Conservation (phyloP, 2,888 invertebrate genomes). For the Byasa hedistus region DNA sequence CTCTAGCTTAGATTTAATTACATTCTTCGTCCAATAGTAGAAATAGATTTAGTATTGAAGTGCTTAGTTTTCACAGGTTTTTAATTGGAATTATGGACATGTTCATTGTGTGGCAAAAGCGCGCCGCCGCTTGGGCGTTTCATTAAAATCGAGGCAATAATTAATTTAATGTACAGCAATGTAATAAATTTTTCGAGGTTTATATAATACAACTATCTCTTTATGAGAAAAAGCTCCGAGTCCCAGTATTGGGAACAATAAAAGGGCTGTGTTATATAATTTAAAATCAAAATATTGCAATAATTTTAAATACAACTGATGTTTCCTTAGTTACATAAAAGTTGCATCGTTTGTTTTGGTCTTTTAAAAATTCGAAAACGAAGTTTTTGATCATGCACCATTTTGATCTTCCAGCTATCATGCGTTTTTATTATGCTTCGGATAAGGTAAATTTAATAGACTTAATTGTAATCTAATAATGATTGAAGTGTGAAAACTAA, state of each 20-base stretch:
- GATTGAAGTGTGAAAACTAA: constrained; percentile 57
- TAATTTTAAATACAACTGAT: not conserved
- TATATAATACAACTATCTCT: no score
- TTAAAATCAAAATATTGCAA: not conserved
- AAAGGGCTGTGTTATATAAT: no score
- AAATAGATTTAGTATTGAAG: constrained; percentile 55
- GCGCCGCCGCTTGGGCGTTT: constrained; percentile 5
- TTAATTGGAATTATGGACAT: constrained; percentile 13
- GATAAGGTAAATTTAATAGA: constrained; percentile 17
- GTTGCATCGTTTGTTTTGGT: constrained; percentile 19
- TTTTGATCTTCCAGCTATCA: constrained; percentile 28
- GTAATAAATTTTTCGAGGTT: not conserved
- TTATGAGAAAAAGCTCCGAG: no score
- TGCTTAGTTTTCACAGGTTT: constrained; percentile 67
- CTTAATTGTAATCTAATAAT: constrained; percentile 29
- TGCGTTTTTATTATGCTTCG: constrained; percentile 26
- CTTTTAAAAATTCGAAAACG: constrained; percentile 9
- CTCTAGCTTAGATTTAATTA: constrained; percentile 61
- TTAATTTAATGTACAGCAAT: not conserved
- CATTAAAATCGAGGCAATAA: constrained; percentile 22
- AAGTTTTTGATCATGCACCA: constrained; percentile 21
- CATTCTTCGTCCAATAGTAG: constrained; percentile 75
- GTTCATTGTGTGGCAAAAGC: constrained; percentile 14
- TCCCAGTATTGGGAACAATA: no score
- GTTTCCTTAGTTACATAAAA: not conserved